A percentile compares a stretch with the other conserved stretches of the same genome.
Conservation (phyloP, 2,888 invertebrate species). For the Trissoscelio sp. region DNA sequence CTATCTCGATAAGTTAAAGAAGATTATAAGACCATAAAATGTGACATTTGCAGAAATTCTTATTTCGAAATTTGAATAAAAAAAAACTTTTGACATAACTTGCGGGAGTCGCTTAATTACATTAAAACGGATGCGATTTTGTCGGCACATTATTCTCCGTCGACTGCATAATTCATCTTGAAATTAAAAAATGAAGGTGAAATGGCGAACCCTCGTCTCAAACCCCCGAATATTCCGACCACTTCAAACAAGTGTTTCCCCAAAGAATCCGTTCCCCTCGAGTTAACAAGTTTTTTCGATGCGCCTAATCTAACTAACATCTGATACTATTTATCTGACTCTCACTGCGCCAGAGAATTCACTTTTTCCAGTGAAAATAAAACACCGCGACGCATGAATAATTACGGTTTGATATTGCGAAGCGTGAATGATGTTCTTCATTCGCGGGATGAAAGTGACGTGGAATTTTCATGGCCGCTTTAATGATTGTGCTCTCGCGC, state of each 20-base stretch:
- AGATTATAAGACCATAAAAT: too few species aligned
- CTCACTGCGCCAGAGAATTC: conserved; percentile 1
- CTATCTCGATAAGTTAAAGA: too few species aligned
- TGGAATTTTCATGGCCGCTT: conserved; percentile 49
- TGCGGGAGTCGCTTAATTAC: conserved; percentile 35
- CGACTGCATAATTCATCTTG: conserved; percentile 46
- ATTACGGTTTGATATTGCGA: conserved; percentile 38
- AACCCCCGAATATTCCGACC: conserved; percentile 23
- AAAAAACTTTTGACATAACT: conserved; percentile 17
- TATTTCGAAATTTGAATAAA: not conserved
- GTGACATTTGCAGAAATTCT: too few species aligned
- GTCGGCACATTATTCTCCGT: conserved; percentile 42
- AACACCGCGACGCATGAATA: conserved; percentile 21
- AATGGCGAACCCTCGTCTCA: conserved; percentile 41
- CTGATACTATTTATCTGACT: conserved; percentile 34
- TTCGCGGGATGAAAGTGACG: conserved; percentile 42
- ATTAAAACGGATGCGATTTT: conserved; percentile 50
- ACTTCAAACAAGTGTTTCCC: conserved; percentile 51
- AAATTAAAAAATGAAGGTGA: conserved; percentile 55
- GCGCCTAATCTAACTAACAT: conserved; percentile 27
- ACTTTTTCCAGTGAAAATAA: conserved; percentile 28
- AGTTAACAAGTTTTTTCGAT: conserved; percentile 46
- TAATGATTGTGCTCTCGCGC: conserved; percentile 61
- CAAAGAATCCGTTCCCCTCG: conserved; percentile 5
- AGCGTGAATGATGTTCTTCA: conserved; percentile 39